Evolutionary conservation across 2,888 invertebrate species (phyloP).

Genomic region (Zele albiditarsus): DNA sequence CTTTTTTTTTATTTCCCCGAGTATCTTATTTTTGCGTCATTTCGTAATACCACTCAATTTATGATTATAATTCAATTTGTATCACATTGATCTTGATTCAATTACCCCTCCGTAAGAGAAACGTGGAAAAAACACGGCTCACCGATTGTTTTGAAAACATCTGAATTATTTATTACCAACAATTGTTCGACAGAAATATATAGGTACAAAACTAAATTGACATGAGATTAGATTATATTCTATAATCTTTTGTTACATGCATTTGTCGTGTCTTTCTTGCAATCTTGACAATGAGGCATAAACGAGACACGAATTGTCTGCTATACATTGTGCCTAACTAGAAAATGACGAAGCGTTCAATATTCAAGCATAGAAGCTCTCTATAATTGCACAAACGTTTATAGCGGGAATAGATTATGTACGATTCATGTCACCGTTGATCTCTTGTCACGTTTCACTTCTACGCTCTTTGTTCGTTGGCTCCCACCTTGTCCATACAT

Average conservation of each 20-base stretch:
- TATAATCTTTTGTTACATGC: background rate
- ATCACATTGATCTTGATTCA: background rate
- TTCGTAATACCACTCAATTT: too few relatives aligned
- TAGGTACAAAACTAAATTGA: background rate
- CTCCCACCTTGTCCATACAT: too few relatives aligned
- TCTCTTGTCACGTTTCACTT: too few relatives aligned
- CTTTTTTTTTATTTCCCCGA: too few relatives aligned
- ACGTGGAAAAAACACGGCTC: background rate
- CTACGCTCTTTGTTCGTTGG: too few relatives aligned
- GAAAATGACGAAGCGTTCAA: conserved; percentile 64
- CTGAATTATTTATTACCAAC: background rate
- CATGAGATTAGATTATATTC: background rate
- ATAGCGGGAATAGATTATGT: conserved; percentile 46
- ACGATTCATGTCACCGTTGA: too few relatives aligned
- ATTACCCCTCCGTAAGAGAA: background rate
- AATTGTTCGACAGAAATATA: background rate
- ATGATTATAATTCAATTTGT: too few relatives aligned
- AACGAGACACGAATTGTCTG: conserved; percentile 6
- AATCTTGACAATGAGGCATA: background rate
- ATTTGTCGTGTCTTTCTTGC: background rate
- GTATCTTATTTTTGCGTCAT: too few relatives aligned
- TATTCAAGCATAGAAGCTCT: conserved; percentile 59
- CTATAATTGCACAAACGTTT: conserved; percentile 55
- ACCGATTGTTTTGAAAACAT: background rate
- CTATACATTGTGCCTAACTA: conserved; percentile 66